phyloP scores from a whole-genome alignment of 2,888 invertebrate genomes.

The Pandemis heparana region DNA sequence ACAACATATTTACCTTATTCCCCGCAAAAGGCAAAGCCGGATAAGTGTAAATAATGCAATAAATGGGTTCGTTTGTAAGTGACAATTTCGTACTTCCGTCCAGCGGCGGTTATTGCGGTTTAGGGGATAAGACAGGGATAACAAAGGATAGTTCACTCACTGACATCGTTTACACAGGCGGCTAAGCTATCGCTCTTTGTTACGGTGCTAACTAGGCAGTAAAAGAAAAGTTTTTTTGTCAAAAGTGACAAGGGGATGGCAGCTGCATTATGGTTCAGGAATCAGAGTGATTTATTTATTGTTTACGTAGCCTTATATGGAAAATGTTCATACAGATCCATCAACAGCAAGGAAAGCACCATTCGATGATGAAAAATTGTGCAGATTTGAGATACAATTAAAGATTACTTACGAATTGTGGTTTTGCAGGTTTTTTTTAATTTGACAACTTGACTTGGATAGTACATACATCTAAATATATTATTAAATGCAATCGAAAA shows the following conservation, averaged over 20 bases:
- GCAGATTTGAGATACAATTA: too few relatives aligned
- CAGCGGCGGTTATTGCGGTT: constrained; percentile 38
- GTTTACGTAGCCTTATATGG: background rate
- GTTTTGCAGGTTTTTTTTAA: too few relatives aligned
- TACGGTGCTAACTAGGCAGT: background rate
- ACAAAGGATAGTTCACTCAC: constrained; percentile 33
- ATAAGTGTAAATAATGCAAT: constrained; percentile 36
- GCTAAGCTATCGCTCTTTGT: background rate
- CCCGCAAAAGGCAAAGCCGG: constrained; percentile 27
- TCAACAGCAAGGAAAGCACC: too few relatives aligned
- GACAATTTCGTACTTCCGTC: constrained; percentile 39
- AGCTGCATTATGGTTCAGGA: background rate
- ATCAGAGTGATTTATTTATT: background rate
- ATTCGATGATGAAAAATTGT: too few relatives aligned
- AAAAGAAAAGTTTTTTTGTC: background rate
- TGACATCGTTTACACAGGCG: constrained; percentile 12
- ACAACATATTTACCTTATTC: constrained; percentile 6
- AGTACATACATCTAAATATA: too few relatives aligned
- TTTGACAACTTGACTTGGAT: too few relatives aligned
- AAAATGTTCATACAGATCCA: too few relatives aligned
- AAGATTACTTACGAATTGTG: too few relatives aligned
- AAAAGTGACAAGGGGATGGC: background rate
- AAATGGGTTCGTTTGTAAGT: constrained; percentile 41
- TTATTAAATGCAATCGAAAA: too few relatives aligned
- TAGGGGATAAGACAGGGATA: constrained; percentile 19